phyloP scores from a whole-genome alignment of 2,888 invertebrate genomes.

The Tromatobia lineatoria region DNA sequence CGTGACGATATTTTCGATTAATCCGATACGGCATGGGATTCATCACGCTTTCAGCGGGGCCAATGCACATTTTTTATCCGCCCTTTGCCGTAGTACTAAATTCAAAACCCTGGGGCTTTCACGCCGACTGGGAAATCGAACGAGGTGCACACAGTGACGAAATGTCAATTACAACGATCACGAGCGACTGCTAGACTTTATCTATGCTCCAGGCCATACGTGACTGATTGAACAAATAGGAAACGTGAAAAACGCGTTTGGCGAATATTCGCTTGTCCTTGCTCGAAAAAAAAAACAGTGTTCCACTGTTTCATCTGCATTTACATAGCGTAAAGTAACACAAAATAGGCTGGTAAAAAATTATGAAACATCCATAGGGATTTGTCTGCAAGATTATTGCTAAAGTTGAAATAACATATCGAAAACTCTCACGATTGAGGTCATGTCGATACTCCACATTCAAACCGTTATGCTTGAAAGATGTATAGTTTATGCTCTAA shows the following conservation, averaged over 20 bases:
- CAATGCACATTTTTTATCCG: conserved; percentile 4
- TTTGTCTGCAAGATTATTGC: no score
- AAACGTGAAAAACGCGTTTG: conserved; percentile 25
- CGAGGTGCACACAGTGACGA: conserved; percentile 18
- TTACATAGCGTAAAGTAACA: no score
- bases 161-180: conserved; percentile 39
- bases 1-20: background rate
- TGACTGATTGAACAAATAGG: conserved; percentile 28
- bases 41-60: conserved; percentile 15
- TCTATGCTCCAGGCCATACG: conserved; percentile 7
- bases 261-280: background rate
- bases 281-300: background rate
- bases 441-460: no score
- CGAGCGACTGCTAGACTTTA: conserved; percentile 28
- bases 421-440: no score
- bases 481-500: no score
- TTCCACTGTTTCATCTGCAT: background rate
- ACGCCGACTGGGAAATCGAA: conserved; percentile 11
- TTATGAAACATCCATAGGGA: no score
- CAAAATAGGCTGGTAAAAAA: no score
- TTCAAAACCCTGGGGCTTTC: background rate
- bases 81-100: background rate
- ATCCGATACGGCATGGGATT: conserved; percentile 4
- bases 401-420: no score
- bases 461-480: no score